phyloP scores from a whole-genome alignment of 2,888 invertebrate genomes.

The Hyles lineata region DNA sequence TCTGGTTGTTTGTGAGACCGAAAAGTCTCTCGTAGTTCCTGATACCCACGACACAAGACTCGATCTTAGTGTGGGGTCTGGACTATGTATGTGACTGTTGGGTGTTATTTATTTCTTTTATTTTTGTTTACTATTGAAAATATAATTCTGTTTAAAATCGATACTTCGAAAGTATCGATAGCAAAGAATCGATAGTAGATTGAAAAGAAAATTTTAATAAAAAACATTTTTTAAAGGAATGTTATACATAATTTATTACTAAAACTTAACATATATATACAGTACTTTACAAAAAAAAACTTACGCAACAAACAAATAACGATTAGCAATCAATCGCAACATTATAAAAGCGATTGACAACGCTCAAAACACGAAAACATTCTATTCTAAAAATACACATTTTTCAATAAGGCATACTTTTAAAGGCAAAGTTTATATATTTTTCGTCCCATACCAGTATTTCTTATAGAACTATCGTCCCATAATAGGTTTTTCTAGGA shows the following conservation, averaged over 20 bases:
- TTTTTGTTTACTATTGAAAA: too few relatives aligned
- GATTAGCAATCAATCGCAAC: constrained; percentile 10
- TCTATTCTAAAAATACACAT: not conserved
- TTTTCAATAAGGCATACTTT: not conserved
- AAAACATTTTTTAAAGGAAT: not conserved
- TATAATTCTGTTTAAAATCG: too few relatives aligned
- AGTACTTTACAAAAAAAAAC: constrained; percentile 5
- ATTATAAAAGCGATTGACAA: constrained; percentile 11
- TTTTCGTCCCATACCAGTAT: not conserved
- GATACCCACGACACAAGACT: too few relatives aligned
- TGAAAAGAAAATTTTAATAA: not conserved
- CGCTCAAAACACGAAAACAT: not conserved
- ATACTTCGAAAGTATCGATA: too few relatives aligned
- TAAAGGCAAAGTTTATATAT: not conserved
- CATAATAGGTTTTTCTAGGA: too few relatives aligned
- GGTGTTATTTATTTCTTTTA: too few relatives aligned
- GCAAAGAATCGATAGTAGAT: too few relatives aligned
- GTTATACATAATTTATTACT: constrained; percentile 4
- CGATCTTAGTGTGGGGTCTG: too few relatives aligned
- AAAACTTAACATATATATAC: constrained; percentile 18
- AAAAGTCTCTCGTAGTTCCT: too few relatives aligned
- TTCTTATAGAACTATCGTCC: too few relatives aligned
- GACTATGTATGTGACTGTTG: too few relatives aligned
- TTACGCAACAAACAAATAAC: constrained; percentile 5
- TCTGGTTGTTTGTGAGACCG: too few relatives aligned